Conservation (phyloP, 2,888 invertebrate genomes). For the Lasioglossum pauxillum region DNA sequence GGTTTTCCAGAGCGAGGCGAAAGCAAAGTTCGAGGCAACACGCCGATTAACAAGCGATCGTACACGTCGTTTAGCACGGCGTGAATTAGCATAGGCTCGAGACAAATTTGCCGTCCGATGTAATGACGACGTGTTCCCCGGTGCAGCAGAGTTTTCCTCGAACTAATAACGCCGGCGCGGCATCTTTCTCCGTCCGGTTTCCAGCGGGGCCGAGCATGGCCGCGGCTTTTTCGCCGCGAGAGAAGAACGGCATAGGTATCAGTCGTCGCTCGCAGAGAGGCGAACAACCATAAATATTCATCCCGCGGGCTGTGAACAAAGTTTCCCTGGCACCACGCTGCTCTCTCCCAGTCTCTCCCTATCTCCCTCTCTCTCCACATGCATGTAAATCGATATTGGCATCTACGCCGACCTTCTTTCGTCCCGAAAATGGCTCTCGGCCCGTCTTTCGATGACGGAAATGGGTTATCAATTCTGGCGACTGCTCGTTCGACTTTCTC, state of each 20-base stretch:
- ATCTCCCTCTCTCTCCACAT: neutral
- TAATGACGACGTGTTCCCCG: neutral
- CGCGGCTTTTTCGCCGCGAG: constrained; percentile 14
- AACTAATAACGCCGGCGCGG: constrained; percentile 9
- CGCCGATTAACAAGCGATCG: constrained; percentile 31
- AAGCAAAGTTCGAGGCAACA: neutral
- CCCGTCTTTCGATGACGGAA: constrained; percentile 13
- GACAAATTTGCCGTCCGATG: neutral
- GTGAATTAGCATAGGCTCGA: constrained; percentile 1
- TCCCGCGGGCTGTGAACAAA: constrained; percentile 2
- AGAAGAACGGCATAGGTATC: neutral
- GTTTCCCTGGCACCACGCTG: neutral
- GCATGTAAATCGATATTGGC: constrained; percentile 31
- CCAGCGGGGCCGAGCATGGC: neutral
- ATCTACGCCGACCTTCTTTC: constrained; percentile 16
- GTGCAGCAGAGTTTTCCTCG: neutral
- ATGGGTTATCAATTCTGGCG: constrained; percentile 21
- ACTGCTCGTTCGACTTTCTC: neutral
- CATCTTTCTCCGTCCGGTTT: constrained; percentile 11
- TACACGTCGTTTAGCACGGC: neutral
- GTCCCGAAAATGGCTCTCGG: constrained; percentile 2
- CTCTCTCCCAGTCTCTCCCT: neutral
- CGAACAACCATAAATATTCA: constrained; percentile 39
- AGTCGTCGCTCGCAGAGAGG: neutral
- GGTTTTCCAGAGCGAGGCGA: neutral